Conservation (phyloP, 2,888 invertebrate species). For the Globia sparganii region DNA sequence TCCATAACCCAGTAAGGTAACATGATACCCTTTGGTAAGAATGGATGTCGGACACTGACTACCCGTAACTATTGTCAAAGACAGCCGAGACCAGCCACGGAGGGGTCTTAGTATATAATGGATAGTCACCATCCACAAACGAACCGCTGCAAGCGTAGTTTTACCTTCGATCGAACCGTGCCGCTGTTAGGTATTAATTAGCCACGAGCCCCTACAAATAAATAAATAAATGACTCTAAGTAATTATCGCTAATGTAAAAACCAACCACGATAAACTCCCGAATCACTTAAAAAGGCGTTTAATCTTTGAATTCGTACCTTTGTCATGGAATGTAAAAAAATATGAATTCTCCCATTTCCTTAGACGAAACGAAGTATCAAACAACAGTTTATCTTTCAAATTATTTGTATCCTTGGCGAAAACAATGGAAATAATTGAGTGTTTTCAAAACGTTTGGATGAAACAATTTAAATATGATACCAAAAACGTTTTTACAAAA, state of each 20-base stretch:
- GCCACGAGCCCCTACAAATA: background rate
- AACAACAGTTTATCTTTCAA: conserved; percentile 41
- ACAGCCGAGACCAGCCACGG: background rate
- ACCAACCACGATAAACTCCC: conserved; percentile 7
- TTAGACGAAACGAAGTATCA: conserved; percentile 39
- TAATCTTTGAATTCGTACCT: conserved; percentile 21
- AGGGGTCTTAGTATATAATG: background rate
- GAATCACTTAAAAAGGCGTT: too few relatives aligned
- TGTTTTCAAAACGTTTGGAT: conserved; percentile 22
- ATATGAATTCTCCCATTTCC: conserved; percentile 11
- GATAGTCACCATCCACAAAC: background rate
- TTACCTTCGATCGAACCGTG: background rate
- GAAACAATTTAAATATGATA: conserved; percentile 1
- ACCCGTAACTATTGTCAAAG: background rate
- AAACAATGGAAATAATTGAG: conserved; percentile 38
- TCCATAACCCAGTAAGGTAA: background rate
- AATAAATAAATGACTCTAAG: background rate
- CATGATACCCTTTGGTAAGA: background rate
- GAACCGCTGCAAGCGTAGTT: background rate
- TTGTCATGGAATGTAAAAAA: conserved; percentile 29
- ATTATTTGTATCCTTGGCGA: conserved; percentile 27
- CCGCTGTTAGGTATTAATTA: too few relatives aligned
- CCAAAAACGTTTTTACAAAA: too few relatives aligned
- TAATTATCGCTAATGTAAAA: background rate
- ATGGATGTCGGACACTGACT: background rate